Evolutionary conservation across 2,888 invertebrate species (phyloP).

Genomic region (Leucania comma): DNA sequence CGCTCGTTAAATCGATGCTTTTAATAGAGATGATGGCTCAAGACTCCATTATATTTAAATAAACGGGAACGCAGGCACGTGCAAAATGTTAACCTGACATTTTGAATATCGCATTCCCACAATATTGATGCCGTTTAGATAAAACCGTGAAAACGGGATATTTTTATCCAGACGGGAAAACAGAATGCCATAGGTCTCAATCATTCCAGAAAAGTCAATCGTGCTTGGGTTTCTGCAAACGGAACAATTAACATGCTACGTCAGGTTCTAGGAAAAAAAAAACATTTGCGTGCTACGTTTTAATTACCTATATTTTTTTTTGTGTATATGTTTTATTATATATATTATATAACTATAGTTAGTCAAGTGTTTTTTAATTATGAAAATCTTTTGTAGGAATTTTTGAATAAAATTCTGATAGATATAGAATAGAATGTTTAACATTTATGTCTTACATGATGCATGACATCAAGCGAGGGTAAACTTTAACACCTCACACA

Average conservation of each 20-base stretch:
- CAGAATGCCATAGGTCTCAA: constrained; percentile 66
- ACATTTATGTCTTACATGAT: constrained; percentile 12
- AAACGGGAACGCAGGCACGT: constrained; percentile 76
- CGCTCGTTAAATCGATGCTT: constrained; percentile 87
- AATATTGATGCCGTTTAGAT: constrained; percentile 59
- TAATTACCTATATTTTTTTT: too few species aligned
- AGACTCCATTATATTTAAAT: constrained; percentile 82
- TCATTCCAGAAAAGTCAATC: constrained; percentile 35
- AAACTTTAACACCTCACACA: constrained; percentile 47
- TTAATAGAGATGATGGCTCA: constrained; percentile 86
- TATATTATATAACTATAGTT: too few species aligned
- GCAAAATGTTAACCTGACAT: constrained; percentile 79
- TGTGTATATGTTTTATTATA: too few species aligned
- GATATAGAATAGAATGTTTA: background rate
- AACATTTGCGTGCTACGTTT: too few species aligned
- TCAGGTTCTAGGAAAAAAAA: constrained; percentile 8
- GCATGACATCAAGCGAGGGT: constrained; percentile 53
- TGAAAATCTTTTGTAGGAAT: too few species aligned
- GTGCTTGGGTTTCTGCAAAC: background rate
- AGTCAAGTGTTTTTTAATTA: too few species aligned
- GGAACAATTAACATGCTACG: background rate
- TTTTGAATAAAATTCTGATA: too few species aligned
- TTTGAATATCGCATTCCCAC: constrained; percentile 65
- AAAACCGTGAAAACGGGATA: constrained; percentile 57
- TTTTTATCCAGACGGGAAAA: constrained; percentile 61